Conservation (phyloP, 2,113 vertebrate genomes). For the Ptilorrhoa leucosticta region DNA sequence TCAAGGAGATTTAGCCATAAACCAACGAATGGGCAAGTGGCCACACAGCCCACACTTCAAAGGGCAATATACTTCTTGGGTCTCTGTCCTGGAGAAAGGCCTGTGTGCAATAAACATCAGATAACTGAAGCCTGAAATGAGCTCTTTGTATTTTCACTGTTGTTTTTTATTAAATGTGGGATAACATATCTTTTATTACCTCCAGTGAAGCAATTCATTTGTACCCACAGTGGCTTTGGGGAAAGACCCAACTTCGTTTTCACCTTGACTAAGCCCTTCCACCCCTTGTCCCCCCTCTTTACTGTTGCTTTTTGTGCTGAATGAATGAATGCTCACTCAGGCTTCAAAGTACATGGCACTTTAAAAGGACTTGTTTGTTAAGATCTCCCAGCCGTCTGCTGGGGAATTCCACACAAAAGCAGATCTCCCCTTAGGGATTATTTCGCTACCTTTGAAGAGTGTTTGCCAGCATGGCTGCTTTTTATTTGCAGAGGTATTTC, state of each 20-base stretch:
- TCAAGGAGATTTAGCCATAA: neutral
- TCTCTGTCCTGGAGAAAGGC: neutral
- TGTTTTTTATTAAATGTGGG: constrained; percentile 47
- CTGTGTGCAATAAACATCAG: neutral
- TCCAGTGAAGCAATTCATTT: constrained; percentile 21
- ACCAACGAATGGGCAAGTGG: neutral
- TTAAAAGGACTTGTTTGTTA: constrained; percentile 35
- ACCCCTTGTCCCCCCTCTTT: neutral
- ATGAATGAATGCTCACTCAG: constrained; percentile 42
- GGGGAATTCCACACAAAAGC: constrained; percentile 43
- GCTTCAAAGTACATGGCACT: constrained; percentile 21
- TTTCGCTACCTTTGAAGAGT: constrained; percentile 24
- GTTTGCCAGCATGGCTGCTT: constrained; percentile 26
- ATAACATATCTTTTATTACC: constrained; percentile 28
- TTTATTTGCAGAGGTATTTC: constrained; percentile 48
- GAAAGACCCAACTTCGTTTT: neutral
- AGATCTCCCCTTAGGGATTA: constrained; percentile 19
- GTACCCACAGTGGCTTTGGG: neutral
- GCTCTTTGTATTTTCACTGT: constrained; percentile 33
- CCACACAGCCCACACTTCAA: neutral
- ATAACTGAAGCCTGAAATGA: constrained; percentile 7
- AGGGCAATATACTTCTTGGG: neutral
- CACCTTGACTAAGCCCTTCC: constrained; percentile 1
- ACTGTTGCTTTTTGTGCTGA: constrained; percentile 7
- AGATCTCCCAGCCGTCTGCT: constrained; percentile 9